Evolutionary conservation across 1,140 invertebrate species (phyloP).

Genomic region (Babylonia areolata): DNA sequence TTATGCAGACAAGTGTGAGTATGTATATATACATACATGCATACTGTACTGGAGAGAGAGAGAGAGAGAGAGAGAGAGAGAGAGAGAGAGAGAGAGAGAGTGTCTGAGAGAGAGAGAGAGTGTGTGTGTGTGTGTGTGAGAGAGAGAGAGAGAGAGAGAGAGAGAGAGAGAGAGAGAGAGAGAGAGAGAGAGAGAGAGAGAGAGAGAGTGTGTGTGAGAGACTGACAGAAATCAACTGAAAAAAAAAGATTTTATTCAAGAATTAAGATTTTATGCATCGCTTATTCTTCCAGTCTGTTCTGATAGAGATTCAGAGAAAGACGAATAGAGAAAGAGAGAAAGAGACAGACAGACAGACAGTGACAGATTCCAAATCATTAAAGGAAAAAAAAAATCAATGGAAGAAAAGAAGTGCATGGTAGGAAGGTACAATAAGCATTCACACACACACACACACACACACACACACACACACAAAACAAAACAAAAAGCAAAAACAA

Average conservation of each 20-base stretch:
- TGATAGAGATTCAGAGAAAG: neutral
- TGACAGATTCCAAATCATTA: neutral
- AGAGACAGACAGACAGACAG: neutral
- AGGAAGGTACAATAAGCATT: neutral
- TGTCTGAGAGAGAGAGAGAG: neutral
- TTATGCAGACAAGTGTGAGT: too few relatives aligned
- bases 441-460: neutral
- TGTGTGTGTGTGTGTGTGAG: neutral
- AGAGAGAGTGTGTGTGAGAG: neutral
- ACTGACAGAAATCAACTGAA: neutral
- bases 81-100: neutral
- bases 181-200: neutral
- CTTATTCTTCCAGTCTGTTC: too few relatives aligned
- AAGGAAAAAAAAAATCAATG: neutral
- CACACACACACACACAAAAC: neutral
- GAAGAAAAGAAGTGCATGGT: neutral
- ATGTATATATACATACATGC: too few relatives aligned
- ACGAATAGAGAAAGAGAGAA: neutral
- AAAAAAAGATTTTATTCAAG: too few relatives aligned
- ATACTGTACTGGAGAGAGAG: too few relatives aligned
- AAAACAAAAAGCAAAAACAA: too few relatives aligned
- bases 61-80: conserved; percentile 31
- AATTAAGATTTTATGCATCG: too few relatives aligned
- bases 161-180: neutral
- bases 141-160: neutral